Base-by-base conservation (phyloP, 2,888 invertebrate genomes). In the Cerastis rubricosa region DNA sequence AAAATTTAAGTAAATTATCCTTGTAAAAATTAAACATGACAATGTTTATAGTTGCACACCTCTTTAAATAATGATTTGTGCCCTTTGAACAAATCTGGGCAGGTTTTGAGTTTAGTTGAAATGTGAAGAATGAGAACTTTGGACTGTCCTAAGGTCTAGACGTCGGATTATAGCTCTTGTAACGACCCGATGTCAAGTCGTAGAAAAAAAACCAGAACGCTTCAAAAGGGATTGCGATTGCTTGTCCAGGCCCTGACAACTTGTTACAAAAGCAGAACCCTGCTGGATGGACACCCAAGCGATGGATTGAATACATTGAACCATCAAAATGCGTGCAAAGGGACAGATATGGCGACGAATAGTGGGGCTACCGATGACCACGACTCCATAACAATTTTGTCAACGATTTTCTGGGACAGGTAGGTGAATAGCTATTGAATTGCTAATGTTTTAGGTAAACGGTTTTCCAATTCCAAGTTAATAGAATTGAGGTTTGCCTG, bases 371-470 rank as follows among this genome's bases (percentile, higher is more conserved):
- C 19, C 65, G 67, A n/a, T 49, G 49, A 59, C 49, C 59, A 65
- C 25, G 11, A 43, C 63, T 40, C 40, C 57, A 59, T 12, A n/a
- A 7, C 43, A 14, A 49, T 67, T 49, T 65, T 2, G 49, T n/a
- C 59, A n/a, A 43, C 19, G 19, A 29, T 29, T 66, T 66, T 65
- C 80, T 57, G 9, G n/a, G 35, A 45, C 65, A 17, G 9, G 40
- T 8, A 29, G 0, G 19, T 72, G n/a, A 80, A 78, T 78, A 80
- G 57, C 57, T 65, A 35, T 80, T 73, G 80, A 74, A 80, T 78
- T 49, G 74, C 43, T 35, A 68, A 74, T 81, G 74, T 43, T 67
- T 67, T 49, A 74, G 47, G 61, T 54, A 67, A 74, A 67, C 47
- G 17, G 40, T 29, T 79, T 81, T 79, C 75, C 75, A 78, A 78